Conservation (phyloP, 2,888 invertebrate species). For the Syrista parreyssii region DNA sequence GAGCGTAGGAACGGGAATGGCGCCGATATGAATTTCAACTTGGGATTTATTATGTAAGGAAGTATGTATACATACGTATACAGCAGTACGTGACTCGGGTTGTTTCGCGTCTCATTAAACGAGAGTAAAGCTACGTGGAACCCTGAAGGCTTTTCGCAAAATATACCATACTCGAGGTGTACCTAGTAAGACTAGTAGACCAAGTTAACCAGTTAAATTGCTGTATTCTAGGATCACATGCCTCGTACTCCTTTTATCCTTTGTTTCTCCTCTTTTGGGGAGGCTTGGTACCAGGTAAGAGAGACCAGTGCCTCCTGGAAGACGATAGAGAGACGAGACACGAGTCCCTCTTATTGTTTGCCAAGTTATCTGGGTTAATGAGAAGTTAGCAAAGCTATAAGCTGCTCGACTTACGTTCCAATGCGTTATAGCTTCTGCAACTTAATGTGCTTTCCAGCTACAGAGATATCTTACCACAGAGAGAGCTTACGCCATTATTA, state of each 20-base stretch:
- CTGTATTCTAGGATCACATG: neutral
- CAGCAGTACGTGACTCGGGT: neutral
- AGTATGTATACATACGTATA: neutral
- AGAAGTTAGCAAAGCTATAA: constrained; percentile 31
- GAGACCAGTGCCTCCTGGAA: neutral
- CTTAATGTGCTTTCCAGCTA: too few species aligned
- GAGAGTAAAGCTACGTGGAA: neutral
- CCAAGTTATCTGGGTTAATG: constrained; percentile 41
- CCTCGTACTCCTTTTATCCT: neutral
- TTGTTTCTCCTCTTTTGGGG: neutral
- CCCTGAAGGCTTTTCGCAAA: neutral
- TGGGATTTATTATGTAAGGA: neutral
- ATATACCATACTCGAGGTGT: neutral
- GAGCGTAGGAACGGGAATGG: neutral
- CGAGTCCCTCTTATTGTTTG: constrained; percentile 30
- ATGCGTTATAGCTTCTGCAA: neutral
- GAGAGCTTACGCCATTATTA: too few species aligned
- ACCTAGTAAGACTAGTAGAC: neutral
- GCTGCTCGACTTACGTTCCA: constrained; percentile 14
- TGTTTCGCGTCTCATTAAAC: neutral
- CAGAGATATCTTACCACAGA: too few species aligned
- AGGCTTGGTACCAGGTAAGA: neutral
- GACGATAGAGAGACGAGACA: neutral
- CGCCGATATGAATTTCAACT: neutral
- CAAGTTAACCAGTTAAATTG: neutral